Evolutionary conservation across 1,140 invertebrate species (phyloP).

Genomic region (silkworm (Bombyx mori)): DNA sequence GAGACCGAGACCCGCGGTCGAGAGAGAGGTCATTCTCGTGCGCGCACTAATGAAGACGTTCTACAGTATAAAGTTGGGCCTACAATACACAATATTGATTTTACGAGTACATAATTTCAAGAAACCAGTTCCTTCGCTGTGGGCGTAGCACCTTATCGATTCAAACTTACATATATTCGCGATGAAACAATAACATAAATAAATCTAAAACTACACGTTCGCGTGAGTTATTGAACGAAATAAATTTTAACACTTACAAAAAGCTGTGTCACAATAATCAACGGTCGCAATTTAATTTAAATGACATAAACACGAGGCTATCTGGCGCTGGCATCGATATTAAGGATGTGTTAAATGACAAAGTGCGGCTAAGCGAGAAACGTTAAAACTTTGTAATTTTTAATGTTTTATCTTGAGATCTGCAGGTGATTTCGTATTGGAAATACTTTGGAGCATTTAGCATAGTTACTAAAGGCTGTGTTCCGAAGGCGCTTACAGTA

Average conservation of each 20-base stretch:
- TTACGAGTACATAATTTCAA: slow-evolving; percentile 61
- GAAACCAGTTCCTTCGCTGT: slow-evolving; percentile 15
- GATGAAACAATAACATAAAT: slow-evolving; percentile 5
- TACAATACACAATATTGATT: slow-evolving; percentile 49
- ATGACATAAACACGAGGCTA: slow-evolving; percentile 59
- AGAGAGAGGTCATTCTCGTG: slow-evolving; percentile 34
- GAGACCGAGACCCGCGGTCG: slow-evolving; percentile 33
- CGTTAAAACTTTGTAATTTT: slow-evolving; percentile 58
- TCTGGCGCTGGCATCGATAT: slow-evolving; percentile 59
- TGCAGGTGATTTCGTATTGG: slow-evolving; percentile 36
- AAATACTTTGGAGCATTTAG: slow-evolving; percentile 37
- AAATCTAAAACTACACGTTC: slow-evolving; percentile 8
- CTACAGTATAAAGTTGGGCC: slow-evolving; percentile 37
- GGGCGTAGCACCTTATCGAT: slow-evolving; percentile 23
- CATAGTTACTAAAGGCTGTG: slow-evolving; percentile 15
- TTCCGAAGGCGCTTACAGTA: slow-evolving; percentile 24
- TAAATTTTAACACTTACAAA: slow-evolving; percentile 48
- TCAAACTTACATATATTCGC: slow-evolving; percentile 1
- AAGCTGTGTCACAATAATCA: slow-evolving; percentile 59
- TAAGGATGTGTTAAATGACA: slow-evolving; percentile 64
- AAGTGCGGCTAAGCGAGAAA: slow-evolving; percentile 54
- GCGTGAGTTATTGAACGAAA: slow-evolving; percentile 24
- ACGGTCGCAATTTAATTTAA: slow-evolving; percentile 63
- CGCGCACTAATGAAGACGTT: slow-evolving; percentile 62
- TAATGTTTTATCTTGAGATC: slow-evolving; percentile 48